phyloP scores from a whole-genome alignment of 2,797 vertebrate genomes.

The Scarus forsteni region DNA sequence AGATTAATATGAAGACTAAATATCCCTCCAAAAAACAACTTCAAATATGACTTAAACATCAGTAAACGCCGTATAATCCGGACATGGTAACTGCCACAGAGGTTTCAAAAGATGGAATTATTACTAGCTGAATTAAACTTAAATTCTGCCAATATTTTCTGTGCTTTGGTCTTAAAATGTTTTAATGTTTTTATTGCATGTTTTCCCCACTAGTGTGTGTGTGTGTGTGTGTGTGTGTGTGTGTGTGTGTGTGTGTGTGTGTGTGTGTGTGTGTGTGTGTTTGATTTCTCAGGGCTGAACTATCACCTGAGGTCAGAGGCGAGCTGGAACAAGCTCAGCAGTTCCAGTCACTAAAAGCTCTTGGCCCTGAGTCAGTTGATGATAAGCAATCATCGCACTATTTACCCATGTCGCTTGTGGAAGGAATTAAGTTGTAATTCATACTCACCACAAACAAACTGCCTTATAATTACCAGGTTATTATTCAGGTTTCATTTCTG shows the following conservation, averaged over 20 bases:
- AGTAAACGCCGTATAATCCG: too few relatives aligned
- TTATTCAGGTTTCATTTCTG: constrained; percentile 22
- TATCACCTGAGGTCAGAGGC: constrained; percentile 40
- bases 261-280: constrained; percentile 8
- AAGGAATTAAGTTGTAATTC: constrained; percentile 46
- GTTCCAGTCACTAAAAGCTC: constrained; percentile 56
- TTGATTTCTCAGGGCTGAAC: constrained; percentile 31
- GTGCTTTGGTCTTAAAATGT: too few relatives aligned
- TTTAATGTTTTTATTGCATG: not conserved
- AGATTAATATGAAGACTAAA: too few relatives aligned
- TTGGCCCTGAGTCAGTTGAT: constrained; percentile 67
- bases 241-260: too few relatives aligned
- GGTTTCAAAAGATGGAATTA: too few relatives aligned
- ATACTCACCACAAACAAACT: constrained; percentile 27
- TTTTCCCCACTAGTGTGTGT: constrained; percentile 1
- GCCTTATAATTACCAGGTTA: constrained; percentile 49
- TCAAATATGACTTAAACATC: too few relatives aligned
- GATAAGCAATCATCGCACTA: constrained; percentile 47
- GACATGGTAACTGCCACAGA: too few relatives aligned
- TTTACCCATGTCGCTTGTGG: constrained; percentile 56
- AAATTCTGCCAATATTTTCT: too few relatives aligned
- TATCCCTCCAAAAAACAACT: too few relatives aligned
- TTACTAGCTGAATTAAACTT: too few relatives aligned
- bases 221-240: too few relatives aligned
- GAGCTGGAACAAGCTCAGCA: constrained; percentile 48